Conservation (phyloP, 2,888 invertebrate species). For the Cynaeus angustus region DNA sequence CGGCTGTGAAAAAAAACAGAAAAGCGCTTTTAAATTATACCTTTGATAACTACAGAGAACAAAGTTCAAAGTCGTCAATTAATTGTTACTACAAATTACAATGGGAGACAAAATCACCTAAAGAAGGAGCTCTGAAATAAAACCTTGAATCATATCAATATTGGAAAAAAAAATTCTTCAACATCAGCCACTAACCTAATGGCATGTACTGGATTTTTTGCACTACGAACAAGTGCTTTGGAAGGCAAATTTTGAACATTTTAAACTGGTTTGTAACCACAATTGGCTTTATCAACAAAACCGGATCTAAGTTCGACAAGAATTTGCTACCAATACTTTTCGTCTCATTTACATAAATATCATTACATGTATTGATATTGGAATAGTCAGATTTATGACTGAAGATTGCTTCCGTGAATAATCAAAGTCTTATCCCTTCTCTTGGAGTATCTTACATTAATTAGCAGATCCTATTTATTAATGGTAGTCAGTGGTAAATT, state of each 20-base stretch:
- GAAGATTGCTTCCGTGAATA: neutral
- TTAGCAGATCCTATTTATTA: conserved; percentile 39
- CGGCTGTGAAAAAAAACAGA: neutral
- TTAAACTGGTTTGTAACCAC: too few relatives aligned
- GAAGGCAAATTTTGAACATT: too few relatives aligned
- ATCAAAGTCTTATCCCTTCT: conserved; percentile 23
- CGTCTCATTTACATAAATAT: neutral
- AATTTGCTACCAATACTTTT: neutral
- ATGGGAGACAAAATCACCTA: too few relatives aligned
- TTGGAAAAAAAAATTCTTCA: too few relatives aligned
- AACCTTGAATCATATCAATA: too few relatives aligned
- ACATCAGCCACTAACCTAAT: too few relatives aligned
- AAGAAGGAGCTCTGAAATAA: too few relatives aligned
- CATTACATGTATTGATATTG: neutral
- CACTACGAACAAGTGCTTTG: too few relatives aligned
- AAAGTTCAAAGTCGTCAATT: neutral
- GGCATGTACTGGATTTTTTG: too few relatives aligned
- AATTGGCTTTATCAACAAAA: too few relatives aligned
- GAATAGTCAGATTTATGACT: neutral
- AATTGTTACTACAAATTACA: too few relatives aligned
- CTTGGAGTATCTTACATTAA: conserved; percentile 21
- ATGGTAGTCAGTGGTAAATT: conserved; percentile 47
- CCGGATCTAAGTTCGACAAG: neutral
- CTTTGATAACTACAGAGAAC: neutral
- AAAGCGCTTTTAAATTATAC: neutral